These are phyloP conservation scores for Jaculus jaculus DNA, from an alignment of 2,113 vertebrate genomes.

Conservation along the genomic window DNA sequence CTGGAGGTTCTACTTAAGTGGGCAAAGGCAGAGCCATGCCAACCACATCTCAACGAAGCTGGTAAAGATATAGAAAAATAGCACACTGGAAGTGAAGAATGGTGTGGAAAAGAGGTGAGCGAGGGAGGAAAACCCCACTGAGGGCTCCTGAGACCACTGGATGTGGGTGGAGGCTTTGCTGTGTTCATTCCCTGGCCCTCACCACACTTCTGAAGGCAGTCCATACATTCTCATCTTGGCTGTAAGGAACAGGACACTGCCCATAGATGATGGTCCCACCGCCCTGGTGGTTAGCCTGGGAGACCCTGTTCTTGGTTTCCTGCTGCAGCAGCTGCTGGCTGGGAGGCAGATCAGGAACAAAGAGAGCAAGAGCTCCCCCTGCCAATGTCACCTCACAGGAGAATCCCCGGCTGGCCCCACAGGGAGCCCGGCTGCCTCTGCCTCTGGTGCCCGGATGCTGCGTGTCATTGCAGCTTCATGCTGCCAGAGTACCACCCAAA, in stretches of 20 bases:
- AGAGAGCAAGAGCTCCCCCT: not conserved
- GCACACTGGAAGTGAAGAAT: too few relatives aligned
- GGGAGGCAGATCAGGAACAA: not conserved
- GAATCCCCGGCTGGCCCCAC: not conserved
- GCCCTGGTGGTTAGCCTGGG: not conserved
- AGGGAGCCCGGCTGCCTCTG: not conserved
- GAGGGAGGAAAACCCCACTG: too few relatives aligned
- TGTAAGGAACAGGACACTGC: not conserved
- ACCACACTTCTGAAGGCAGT: fast-evolving
- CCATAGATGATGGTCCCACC: not conserved
- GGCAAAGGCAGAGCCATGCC: too few relatives aligned
- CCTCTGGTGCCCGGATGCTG: too few relatives aligned
- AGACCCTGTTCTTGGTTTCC: too few relatives aligned
- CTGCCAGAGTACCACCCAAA: not conserved
- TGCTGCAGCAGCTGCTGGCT: not conserved
- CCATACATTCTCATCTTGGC: not conserved
- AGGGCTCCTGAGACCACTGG: too few relatives aligned
- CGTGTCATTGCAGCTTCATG: not conserved
- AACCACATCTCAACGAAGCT: not conserved
- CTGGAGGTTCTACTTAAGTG: not conserved
- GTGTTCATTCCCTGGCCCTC: not conserved
- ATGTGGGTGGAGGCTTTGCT: fast-evolving
- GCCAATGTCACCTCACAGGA: not conserved
- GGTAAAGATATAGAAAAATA: not conserved
- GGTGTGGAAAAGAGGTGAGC: not conserved